Percentiles rank a stretch among this genome's conserved stretches.
phyloP scores from a whole-genome alignment of 2,797 vertebrate genomes.

The Danio albolineatus region DNA sequence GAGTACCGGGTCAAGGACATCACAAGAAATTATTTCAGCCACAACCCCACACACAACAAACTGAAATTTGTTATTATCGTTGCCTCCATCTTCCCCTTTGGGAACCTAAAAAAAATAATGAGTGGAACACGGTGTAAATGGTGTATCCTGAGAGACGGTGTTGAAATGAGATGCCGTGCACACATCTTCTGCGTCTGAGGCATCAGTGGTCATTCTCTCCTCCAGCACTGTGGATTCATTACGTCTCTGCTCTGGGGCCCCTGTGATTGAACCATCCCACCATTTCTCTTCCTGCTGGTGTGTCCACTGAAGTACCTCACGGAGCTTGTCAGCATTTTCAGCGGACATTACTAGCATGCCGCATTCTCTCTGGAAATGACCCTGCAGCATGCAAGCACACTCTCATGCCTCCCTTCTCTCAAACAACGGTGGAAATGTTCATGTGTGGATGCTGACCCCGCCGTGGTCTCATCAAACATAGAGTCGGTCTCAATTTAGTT shows the following conservation, averaged over 20 bases:
- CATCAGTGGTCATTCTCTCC: slow-evolving; percentile 35
- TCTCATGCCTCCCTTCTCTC: slow-evolving; percentile 69
- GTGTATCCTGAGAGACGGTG: slow-evolving; percentile 22
- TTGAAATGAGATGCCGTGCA: not conserved
- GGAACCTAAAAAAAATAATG: slow-evolving; percentile 31
- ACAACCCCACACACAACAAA: slow-evolving; percentile 5
- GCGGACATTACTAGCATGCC: slow-evolving; percentile 57
- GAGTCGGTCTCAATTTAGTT: slow-evolving; percentile 70
- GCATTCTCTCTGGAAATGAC: slow-evolving; percentile 67
- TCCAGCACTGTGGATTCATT: slow-evolving; percentile 31
- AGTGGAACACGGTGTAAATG: slow-evolving; percentile 26
- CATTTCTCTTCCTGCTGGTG: slow-evolving; percentile 18
- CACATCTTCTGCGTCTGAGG: slow-evolving; percentile 21
- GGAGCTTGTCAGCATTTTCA: slow-evolving; percentile 42
- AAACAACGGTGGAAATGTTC: slow-evolving; percentile 66
- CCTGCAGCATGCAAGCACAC: slow-evolving; percentile 66
- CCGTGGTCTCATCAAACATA: slow-evolving; percentile 36
- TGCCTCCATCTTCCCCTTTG: slow-evolving; percentile 17
- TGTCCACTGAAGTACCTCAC: slow-evolving; percentile 16
- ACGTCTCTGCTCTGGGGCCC: slow-evolving; percentile 40
- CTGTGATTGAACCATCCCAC: slow-evolving; percentile 17
- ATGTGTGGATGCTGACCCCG: slow-evolving; percentile 53
- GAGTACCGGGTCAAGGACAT: slow-evolving; percentile 46
- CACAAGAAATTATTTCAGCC: slow-evolving; percentile 24
- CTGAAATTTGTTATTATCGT: slow-evolving; percentile 32